Base-by-base conservation (phyloP, 2,888 invertebrate species). In the Pseudolycoriella hygida region DNA sequence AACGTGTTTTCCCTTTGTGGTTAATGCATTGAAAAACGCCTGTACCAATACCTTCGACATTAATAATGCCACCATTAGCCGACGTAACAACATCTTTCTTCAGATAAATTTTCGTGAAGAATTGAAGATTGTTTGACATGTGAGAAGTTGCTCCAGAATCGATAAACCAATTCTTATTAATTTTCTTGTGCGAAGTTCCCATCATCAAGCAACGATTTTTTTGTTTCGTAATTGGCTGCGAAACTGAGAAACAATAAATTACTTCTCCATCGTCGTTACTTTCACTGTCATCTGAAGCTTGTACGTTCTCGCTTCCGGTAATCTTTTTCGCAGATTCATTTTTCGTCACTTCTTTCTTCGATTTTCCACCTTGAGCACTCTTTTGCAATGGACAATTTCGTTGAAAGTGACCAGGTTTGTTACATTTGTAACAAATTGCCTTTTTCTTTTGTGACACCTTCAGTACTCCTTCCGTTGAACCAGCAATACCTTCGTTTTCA, bases 341-440 rank as follows among this genome's bases (percentile, higher is more conserved):
- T 49, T 14, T 37, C 25, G 25, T 25, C 5, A 25, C 25, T 25
- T 25, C 8, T 6, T 25, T 25, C 8, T 4, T 8, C 25, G 5
- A 4, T 6, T 25, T 25, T 4, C 25, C 8, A 6, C 8, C 25
- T 25, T 25, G 25, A 14, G 3, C 34, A 12, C 11, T 34, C 32
- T 38, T 39, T 10, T 15, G 46, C 46, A 49, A 31, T 39, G 17
- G 25, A 43, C 48, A 51, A 45, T 50, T 17, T 20, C 31, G 44
- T 15, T 48, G 43, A 8, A 46, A 19, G 44, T 51, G 51, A 20
- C 46, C 46, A 8, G 32, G 30, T 31, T 43, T 42, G 44, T 50
- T 48, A 42, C 50, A 51, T 43, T 50, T 50, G 45, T 38, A 50
- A 48, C 48, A 52, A 34, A 17, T 5, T 12, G 11, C 34, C 34